Evolutionary conservation across 2,888 invertebrate genomes (phyloP), one percentile per base, ranked within the genome.

Genomic region (Harpalus rubripes): DNA sequence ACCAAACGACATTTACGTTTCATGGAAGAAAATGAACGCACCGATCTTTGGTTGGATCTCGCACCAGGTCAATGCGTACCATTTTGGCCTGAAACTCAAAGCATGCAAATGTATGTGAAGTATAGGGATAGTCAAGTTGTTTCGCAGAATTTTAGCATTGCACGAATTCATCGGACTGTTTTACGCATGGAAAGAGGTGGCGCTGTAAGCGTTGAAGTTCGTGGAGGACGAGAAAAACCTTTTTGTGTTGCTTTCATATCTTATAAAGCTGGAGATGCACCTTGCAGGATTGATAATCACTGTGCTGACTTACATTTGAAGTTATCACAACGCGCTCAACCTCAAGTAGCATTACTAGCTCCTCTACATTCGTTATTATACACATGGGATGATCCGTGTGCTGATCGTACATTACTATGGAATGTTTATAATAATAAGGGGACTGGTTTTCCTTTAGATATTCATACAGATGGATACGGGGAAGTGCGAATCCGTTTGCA

Each of bases 21-120:
- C 91, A 96, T 97, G 96, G 96, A 97, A 89, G 95, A 96, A 90
- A 96, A 96, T 88, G 96, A 96, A 89, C 94, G 95, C 61, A 96
- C 96, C 0, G 97, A 97, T 90, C 92, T 97, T 8, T 97, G 96
- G 97, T 93, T 95, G 79, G 96, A 96, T 91, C 91, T 96, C 16
- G 91, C 93, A 0, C 94, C 95, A 0, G 93, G 93, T 86, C 95
- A 96, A 90, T 95, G 95, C 87, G 91, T 94, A 15, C 93, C 96
- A 7, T 96, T 96, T 91, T 97, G 96, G 96, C 97, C 96, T 0
- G 95, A 95, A 88, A 96, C 96, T 0, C 95, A 95, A 86, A 95
- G 95, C 0, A 95, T 96, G 95, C 93, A 93, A 87, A 95, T 97
- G 95, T 95, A 95, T 88, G 95, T 96, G 87, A 96, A 96, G 91